Percentiles rank a stretch among this genome's conserved stretches.
These are phyloP conservation scores for Dicranocentrus wangi DNA, from an alignment of 2,888 invertebrate species.

Conservation along the genomic window DNA sequence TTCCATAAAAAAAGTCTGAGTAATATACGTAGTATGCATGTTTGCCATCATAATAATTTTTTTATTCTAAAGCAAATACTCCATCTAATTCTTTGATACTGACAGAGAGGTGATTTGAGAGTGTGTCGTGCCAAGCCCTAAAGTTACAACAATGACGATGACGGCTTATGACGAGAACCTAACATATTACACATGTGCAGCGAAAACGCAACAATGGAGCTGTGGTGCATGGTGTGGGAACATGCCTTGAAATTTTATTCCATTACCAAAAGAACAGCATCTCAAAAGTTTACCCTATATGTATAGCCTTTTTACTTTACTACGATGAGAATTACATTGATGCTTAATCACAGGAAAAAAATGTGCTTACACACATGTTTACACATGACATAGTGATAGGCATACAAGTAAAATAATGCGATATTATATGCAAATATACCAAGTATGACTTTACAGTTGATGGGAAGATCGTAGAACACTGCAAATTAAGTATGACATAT, in stretches of 20 bases:
- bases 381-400: slow-evolving; percentile 31
- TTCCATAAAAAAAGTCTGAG: slow-evolving; percentile 4
- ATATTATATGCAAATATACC: slow-evolving; percentile 24
- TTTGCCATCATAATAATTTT: slow-evolving; percentile 2
- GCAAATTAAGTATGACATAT: slow-evolving; percentile 42
- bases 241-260: slow-evolving; percentile 49
- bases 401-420: neutral
- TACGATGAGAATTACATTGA: slow-evolving; percentile 45
- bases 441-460: slow-evolving; percentile 26
- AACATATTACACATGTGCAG: neutral
- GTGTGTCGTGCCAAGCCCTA: slow-evolving; percentile 51
- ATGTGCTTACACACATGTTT: slow-evolving; percentile 40
- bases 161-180: neutral
- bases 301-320: neutral
- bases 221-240: slow-evolving; percentile 18
- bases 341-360: slow-evolving; percentile 49
- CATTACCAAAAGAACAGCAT: slow-evolving; percentile 19
- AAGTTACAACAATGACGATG: slow-evolving; percentile 47
- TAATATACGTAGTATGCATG: neutral
- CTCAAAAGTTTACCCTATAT: neutral
- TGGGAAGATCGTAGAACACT: slow-evolving; percentile 16
- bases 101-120: slow-evolving; percentile 1
- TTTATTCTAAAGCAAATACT: neutral
- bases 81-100: slow-evolving; percentile 2
- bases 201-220: neutral